Base-by-base conservation (phyloP, 2,888 invertebrate species). In the Griposia aprilina region DNA sequence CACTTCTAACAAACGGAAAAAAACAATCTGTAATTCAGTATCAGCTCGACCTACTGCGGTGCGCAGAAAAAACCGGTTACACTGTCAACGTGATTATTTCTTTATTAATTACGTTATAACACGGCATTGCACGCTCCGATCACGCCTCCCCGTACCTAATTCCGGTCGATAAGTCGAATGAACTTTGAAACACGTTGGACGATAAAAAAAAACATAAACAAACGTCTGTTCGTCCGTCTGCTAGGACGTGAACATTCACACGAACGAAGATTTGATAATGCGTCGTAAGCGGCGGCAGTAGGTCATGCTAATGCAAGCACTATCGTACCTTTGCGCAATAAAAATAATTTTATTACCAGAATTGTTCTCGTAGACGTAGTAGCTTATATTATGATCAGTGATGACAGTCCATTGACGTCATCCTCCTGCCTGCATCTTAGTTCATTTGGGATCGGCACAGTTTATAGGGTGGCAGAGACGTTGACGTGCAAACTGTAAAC, bases 131-230 rank as follows among this genome's bases (percentile, higher is more conserved):
- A 90, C 88, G 91, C 86, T 77, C n/a, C 80, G 69, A 89, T 90
- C 92, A 92, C 89, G 90, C 83, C 48, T 62, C 74, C 15, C 26
- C 8, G 26, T 48, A 73, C 79, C 76, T 80, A 83, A 89, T 87
- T 90, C 86, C 89, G 86, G 84, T 85, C 80, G 90, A 92, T 91
- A 91, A 84, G 79, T 82, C 72, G 65, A 86, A 74, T 88, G 92
- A 90, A 93, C 93, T 93, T 92, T 92, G 92, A 79, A 90, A 82
- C 89, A 78, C 77, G 77, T 77, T 82, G 74, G 57, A 60, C 82
- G 91, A 92, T 91, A 92, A 63, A 92, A 89, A 89, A 91, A 89
- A 89, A 91, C 70, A 91, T 90, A 90, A 90, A 91, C 88, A 91
- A 80, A 52, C 79, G 90, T 91, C 90, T 91, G 68, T 84, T 36